These are phyloP conservation scores for Prorops nasuta DNA, from an alignment of 1,140 invertebrate genomes.

Conservation along the genomic window DNA sequence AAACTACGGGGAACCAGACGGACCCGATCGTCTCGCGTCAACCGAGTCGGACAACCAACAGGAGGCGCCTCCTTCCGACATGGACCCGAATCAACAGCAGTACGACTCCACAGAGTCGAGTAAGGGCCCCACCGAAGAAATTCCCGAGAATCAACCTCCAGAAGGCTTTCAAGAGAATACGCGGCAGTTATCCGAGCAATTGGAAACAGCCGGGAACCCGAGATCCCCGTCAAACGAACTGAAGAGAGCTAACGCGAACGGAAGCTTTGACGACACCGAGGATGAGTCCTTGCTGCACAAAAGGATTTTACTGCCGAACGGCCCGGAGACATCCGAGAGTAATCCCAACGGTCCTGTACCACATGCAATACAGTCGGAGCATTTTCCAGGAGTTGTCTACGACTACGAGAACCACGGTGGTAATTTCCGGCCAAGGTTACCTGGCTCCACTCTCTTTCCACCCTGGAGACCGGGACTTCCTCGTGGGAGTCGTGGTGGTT, in stretches of 20 bases:
- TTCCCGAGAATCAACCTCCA: too few relatives aligned
- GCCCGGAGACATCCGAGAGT: conserved; percentile 15
- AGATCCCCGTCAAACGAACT: conserved; percentile 19
- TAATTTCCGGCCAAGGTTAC: conserved; percentile 33
- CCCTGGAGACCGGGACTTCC: conserved; percentile 32
- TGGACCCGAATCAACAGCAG: not conserved
- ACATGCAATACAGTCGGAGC: conserved; percentile 13
- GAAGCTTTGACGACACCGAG: conserved; percentile 22
- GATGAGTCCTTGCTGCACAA: conserved; percentile 4
- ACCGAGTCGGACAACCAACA: not conserved
- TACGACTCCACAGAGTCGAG: not conserved
- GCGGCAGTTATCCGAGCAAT: conserved; percentile 35
- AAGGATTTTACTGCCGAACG: conserved; percentile 24
- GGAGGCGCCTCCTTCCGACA: not conserved
- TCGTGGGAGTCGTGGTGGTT: conserved; percentile 28
- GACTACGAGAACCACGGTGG: conserved; percentile 32
- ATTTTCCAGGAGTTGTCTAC: conserved; percentile 24
- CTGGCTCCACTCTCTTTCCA: conserved; percentile 23
- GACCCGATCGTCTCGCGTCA: too few relatives aligned
- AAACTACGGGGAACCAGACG: too few relatives aligned
- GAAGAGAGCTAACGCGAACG: conserved; percentile 33
- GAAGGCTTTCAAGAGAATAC: conserved; percentile 22
- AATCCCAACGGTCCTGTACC: conserved; percentile 23
- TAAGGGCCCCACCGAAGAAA: too few relatives aligned
- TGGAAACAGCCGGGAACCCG: conserved; percentile 38